phyloP scores from a whole-genome alignment of 1,140 invertebrate genomes.

The Brachionus rotundiformis region DNA sequence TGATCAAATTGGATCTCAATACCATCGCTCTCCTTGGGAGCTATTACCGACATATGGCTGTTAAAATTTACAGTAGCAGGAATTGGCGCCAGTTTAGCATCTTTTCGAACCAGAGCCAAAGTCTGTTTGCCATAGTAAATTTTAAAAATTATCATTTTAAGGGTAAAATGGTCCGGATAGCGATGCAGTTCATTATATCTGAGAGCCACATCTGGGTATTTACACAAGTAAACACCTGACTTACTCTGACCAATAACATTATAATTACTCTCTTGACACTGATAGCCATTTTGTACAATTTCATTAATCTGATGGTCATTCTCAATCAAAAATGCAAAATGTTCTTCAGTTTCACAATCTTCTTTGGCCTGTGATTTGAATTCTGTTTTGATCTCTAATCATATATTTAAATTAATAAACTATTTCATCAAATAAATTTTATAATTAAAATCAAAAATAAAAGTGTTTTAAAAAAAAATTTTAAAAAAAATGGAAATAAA shows the following conservation, averaged over 20 bases:
- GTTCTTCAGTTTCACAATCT: slow-evolving; percentile 12
- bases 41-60: slow-evolving; percentile 37
- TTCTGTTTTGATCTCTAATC: slow-evolving; percentile 21
- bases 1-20: slow-evolving; percentile 45
- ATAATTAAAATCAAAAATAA: neutral
- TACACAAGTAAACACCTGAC: slow-evolving; percentile 32
- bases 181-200: neutral
- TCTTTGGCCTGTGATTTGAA: slow-evolving; percentile 23
- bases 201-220: slow-evolving; percentile 18
- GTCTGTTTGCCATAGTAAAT: slow-evolving; percentile 35
- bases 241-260: slow-evolving; percentile 45
- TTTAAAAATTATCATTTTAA: slow-evolving; percentile 52
- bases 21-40: slow-evolving; percentile 30
- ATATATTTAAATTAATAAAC: neutral
- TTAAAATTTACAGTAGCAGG: slow-evolving; percentile 24
- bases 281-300: slow-evolving; percentile 28
- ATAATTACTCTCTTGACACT: slow-evolving; percentile 12
- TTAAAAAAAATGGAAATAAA: slow-evolving; percentile 22
- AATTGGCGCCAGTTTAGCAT: slow-evolving; percentile 21
- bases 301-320: slow-evolving; percentile 25
- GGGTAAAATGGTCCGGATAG: neutral
- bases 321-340: slow-evolving; percentile 36
- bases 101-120: slow-evolving; percentile 37
- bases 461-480: neutral
- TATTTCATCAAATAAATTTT: no score